These are phyloP conservation scores for Oreochromis tanganicae DNA, from an alignment of 2,113 vertebrate genomes.

Conservation along the genomic window DNA sequence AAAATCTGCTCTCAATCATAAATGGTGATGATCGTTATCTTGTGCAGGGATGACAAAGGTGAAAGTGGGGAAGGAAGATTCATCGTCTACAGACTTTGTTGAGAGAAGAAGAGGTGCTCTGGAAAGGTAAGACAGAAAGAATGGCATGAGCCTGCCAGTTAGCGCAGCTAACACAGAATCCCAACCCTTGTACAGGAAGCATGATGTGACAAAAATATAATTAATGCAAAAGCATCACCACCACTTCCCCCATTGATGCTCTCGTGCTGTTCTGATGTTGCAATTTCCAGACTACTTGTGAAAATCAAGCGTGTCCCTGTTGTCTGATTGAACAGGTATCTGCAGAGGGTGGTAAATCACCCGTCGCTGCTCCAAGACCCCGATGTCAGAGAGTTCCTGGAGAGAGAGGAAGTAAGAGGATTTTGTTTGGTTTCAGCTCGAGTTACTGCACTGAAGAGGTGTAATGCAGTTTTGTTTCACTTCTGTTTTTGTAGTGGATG, in stretches of 20 bases:
- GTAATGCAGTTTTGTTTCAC: neutral
- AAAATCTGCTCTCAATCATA: neutral
- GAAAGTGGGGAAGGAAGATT: constrained; percentile 97
- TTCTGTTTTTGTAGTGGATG: neutral
- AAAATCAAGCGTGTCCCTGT: neutral
- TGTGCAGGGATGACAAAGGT: constrained; percentile 95
- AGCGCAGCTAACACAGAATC: rapidly evolving
- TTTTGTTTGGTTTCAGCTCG: neutral
- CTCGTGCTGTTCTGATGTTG: neutral
- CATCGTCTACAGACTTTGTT: constrained; percentile 92
- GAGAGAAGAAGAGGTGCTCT: constrained; percentile 91
- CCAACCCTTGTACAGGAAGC: neutral
- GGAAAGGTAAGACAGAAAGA: constrained; percentile 78
- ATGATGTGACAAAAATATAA: neutral
- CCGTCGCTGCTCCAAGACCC: constrained; percentile 94
- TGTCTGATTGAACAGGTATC: constrained; percentile 74
- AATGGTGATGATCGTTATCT: neutral
- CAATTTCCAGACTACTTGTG: neutral
- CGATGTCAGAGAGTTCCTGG: constrained; percentile 92
- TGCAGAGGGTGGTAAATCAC: constrained; percentile 88
- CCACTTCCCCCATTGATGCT: neutral
- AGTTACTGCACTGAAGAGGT: neutral
- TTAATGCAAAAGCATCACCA: neutral
- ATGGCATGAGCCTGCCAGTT: neutral
- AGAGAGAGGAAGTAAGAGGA: constrained; percentile 87